Evolutionary conservation across 2,113 vertebrate species (phyloP).

Genomic region (Plotosus lineatus): DNA sequence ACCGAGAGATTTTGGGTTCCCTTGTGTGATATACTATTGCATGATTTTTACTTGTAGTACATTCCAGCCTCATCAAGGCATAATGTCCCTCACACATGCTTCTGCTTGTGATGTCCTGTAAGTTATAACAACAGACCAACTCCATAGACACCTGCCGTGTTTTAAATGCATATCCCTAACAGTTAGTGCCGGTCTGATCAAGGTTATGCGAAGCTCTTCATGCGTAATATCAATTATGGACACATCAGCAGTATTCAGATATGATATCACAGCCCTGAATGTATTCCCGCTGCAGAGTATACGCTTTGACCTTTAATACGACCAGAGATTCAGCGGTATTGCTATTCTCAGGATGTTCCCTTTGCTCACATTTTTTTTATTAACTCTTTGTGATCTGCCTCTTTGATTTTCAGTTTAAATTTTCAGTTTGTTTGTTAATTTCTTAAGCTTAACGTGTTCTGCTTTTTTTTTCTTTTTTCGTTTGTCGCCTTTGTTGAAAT

Average conservation of each 20-base stretch:
- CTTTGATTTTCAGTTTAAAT: not conserved
- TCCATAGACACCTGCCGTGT: not conserved
- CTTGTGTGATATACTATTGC: conserved; percentile 2
- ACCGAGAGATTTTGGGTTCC: not conserved
- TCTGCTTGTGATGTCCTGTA: not conserved
- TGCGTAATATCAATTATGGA: not conserved
- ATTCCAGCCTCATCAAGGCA: not conserved
- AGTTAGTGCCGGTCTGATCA: not conserved
- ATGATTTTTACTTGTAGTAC: not conserved
- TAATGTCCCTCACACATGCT: not conserved
- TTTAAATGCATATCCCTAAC: not conserved
- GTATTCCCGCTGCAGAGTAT: not conserved
- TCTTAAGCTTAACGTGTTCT: not conserved
- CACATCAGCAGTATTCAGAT: not conserved
- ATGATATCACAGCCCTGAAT: not conserved
- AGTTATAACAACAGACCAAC: not conserved
- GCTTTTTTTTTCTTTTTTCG: no score
- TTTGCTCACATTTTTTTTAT: not conserved
- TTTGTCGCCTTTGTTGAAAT: no score
- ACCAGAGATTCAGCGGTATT: not conserved
- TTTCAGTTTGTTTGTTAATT: not conserved
- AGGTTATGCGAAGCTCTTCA: conserved; percentile 11
- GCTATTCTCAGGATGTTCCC: not conserved
- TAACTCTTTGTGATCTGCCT: not conserved
- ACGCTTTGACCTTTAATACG: not conserved